Evolutionary conservation across 2,888 invertebrate species (phyloP).

Genomic region (Chaetogeoica ovagalla): DNA sequence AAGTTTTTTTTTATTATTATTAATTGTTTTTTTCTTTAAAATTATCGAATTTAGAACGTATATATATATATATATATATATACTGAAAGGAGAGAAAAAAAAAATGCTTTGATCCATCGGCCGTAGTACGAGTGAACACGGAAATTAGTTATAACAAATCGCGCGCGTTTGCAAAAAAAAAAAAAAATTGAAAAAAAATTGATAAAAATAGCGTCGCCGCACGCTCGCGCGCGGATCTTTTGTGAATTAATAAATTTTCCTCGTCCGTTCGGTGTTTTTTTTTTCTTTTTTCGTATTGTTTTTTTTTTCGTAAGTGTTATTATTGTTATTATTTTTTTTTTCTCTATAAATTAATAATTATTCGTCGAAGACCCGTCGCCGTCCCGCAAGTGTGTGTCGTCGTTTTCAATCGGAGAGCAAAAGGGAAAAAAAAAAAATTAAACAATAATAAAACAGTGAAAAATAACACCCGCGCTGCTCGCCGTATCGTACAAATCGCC

Average conservation of each 20-base stretch:
- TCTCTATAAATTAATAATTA: not conserved
- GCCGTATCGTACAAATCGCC: no score
- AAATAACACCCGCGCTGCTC: slow-evolving; percentile 14
- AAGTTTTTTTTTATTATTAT: slow-evolving; percentile 37
- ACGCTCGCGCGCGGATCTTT: slow-evolving; percentile 4
- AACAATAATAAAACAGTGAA: not conserved
- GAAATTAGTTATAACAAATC: slow-evolving; percentile 8
- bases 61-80: no score
- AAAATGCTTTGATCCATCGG: not conserved
- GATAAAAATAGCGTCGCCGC: slow-evolving; percentile 25
- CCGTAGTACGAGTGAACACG: slow-evolving; percentile 5
- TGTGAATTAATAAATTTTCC: slow-evolving; percentile 31
- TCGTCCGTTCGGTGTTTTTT: slow-evolving; percentile 31
- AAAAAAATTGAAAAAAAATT: no score
- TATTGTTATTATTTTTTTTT: slow-evolving; percentile 18
- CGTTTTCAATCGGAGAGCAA: slow-evolving; percentile 10
- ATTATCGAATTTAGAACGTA: not conserved
- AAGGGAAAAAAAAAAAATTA: not conserved
- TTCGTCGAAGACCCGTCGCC: slow-evolving; percentile 13
- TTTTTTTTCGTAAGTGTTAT: slow-evolving; percentile 29
- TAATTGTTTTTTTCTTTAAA: slow-evolving; percentile 8
- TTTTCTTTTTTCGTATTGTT: not conserved
- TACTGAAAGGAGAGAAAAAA: not conserved
- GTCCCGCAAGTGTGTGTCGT: slow-evolving; percentile 19
- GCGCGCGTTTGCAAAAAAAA: not conserved